Evolutionary conservation across 2,797 vertebrate genomes (phyloP).

Genomic region (Delichon dasypus): DNA sequence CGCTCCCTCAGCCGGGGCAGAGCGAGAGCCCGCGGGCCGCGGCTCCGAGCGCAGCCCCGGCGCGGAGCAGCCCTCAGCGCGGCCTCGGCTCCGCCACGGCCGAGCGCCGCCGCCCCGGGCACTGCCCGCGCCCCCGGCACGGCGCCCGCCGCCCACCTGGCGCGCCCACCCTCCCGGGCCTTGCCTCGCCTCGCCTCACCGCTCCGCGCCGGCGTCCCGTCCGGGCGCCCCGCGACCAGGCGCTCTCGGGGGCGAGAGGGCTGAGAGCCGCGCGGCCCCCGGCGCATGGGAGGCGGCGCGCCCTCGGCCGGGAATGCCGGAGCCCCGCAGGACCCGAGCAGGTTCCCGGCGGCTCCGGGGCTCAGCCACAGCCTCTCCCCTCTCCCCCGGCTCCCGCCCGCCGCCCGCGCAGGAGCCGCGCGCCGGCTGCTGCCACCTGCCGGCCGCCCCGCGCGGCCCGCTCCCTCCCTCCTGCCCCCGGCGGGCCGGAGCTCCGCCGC

Average conservation of each 20-base stretch:
- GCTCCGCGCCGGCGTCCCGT: slow-evolving; percentile 10
- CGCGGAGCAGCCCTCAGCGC: neutral
- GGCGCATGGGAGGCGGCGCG: neutral
- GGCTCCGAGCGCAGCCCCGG: neutral
- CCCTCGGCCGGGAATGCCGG: slow-evolving; percentile 3
- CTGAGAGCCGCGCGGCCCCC: neutral
- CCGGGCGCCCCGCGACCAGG: neutral
- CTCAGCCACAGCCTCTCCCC: neutral
- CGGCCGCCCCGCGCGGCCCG: neutral
- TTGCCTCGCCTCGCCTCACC: neutral
- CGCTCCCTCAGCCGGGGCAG: neutral
- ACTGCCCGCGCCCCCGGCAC: neutral
- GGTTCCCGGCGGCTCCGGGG: neutral
- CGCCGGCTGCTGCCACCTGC: slow-evolving; percentile 12
- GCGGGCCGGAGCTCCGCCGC: neutral
- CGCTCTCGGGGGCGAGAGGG: neutral
- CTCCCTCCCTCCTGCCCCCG: neutral
- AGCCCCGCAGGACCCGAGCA: neutral
- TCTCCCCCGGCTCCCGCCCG: neutral
- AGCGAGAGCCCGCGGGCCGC: neutral
- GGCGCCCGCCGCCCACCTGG: neutral
- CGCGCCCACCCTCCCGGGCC: neutral
- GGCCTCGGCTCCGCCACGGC: neutral
- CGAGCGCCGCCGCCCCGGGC: neutral
- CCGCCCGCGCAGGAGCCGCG: neutral